Percentiles rank a stretch among this genome's conserved stretches.
phyloP scores from a whole-genome alignment of 2,113 vertebrate genomes.

The Alethe castanea region DNA sequence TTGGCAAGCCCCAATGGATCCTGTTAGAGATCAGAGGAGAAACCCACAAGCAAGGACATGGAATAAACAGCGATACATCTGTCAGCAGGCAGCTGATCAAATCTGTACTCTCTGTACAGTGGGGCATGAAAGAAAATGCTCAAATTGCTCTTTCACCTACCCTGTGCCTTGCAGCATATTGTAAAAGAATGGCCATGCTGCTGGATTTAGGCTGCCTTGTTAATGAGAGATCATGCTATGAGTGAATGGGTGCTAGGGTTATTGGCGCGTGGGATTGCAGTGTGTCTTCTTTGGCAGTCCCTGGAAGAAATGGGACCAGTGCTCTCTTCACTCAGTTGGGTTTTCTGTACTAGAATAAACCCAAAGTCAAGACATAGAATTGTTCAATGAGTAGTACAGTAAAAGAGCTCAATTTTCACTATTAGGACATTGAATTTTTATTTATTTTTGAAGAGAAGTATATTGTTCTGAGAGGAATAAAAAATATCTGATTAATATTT shows the following conservation, averaged over 20 bases:
- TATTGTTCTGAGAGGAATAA: neutral
- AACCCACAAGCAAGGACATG: conserved; percentile 34
- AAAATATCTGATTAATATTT: neutral
- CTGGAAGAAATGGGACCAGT: neutral
- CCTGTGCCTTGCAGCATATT: neutral
- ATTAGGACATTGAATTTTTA: neutral
- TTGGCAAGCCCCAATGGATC: conserved; percentile 17
- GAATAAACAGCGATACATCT: conserved; percentile 41
- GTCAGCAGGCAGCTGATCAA: conserved; percentile 39
- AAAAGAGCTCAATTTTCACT: neutral
- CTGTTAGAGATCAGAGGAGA: conserved; percentile 30
- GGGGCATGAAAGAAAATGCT: conserved; percentile 63
- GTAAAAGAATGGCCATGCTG: conserved; percentile 9
- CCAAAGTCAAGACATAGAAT: neutral
- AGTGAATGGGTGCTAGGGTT: conserved; percentile 10
- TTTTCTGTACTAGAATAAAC: conserved; percentile 1
- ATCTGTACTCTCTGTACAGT: neutral
- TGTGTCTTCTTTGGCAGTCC: neutral
- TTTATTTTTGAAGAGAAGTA: neutral
- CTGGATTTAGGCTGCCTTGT: conserved; percentile 63
- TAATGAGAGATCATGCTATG: conserved; percentile 23
- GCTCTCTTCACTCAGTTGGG: neutral
- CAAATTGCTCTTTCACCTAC: neutral
- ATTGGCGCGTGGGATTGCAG: neutral
- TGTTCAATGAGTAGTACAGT: neutral